phyloP scores from a whole-genome alignment of 2,797 vertebrate species.

The Sebastes minor region DNA sequence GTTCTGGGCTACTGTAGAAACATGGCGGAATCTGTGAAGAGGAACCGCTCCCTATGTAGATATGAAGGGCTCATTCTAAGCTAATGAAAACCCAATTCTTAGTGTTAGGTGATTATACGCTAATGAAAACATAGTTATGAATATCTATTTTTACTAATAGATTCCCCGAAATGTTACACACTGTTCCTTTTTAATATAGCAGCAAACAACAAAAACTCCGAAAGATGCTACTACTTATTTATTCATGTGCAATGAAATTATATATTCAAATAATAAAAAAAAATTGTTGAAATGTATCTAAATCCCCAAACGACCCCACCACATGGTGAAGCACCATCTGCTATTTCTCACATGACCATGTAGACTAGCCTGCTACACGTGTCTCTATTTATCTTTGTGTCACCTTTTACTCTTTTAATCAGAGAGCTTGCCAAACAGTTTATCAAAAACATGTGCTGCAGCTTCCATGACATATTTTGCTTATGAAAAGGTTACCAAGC shows the following conservation, averaged over 20 bases:
- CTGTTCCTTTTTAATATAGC: too few relatives aligned
- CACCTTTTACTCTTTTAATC: background rate
- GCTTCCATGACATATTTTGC: background rate
- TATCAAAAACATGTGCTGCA: background rate
- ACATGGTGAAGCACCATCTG: background rate
- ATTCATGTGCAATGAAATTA: background rate
- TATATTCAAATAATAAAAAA: background rate
- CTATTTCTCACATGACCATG: background rate
- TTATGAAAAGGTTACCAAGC: background rate
- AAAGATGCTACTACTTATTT: background rate
- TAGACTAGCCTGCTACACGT: background rate
- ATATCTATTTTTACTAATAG: too few relatives aligned
- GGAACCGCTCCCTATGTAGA: too few relatives aligned
- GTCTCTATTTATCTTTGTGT: background rate
- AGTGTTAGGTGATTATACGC: fast-evolving
- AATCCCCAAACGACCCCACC: background rate
- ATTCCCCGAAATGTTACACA: too few relatives aligned
- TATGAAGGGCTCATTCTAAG: too few relatives aligned
- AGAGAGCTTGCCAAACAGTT: background rate
- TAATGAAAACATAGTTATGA: too few relatives aligned
- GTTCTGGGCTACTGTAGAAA: background rate
- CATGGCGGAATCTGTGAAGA: background rate
- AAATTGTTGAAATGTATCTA: background rate
- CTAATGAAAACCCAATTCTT: too few relatives aligned
- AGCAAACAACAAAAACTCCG: too few relatives aligned